Percentiles rank a stretch among this genome's conserved stretches.
These are phyloP conservation scores for Podarcis cretensis DNA, from an alignment of 2,113 vertebrate species.

Conservation along the genomic window DNA sequence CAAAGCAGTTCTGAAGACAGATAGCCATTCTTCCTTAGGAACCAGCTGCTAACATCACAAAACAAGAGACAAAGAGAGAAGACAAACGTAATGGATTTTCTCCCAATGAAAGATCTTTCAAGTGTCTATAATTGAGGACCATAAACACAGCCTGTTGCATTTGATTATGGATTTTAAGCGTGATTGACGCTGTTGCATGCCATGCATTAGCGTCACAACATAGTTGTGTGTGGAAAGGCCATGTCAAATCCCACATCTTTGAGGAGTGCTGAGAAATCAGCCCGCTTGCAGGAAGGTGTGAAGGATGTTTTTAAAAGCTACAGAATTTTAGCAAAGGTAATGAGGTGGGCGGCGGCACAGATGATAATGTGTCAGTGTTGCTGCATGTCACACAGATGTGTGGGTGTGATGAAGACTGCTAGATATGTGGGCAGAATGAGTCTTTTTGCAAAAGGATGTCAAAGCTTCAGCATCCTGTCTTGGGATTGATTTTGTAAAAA, in stretches of 20 bases:
- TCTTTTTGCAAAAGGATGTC: conserved; percentile 31
- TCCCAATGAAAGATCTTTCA: background rate
- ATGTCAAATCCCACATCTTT: conserved; percentile 6
- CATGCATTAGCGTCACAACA: background rate
- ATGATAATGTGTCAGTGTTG: conserved; percentile 21
- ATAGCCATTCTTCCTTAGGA: background rate
- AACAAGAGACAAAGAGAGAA: background rate
- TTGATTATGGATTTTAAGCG: conserved; percentile 12
- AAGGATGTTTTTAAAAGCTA: conserved; percentile 43
- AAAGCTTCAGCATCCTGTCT: conserved; percentile 35
- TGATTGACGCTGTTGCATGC: background rate
- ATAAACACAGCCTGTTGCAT: conserved; percentile 25
- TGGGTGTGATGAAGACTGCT: conserved; percentile 20
- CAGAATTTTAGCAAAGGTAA: conserved; percentile 40
- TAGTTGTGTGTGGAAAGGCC: background rate
- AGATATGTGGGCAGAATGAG: conserved; percentile 34
- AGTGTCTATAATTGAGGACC: background rate
- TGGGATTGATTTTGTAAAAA: conserved; percentile 30
- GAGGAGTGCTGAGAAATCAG: conserved; percentile 6
- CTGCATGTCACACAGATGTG: conserved; percentile 27
- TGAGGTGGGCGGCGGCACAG: conserved; percentile 15
- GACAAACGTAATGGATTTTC: background rate
- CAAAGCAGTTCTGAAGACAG: background rate
- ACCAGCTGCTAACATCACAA: conserved; percentile 3
- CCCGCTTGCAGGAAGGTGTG: conserved; percentile 38